Conservation (phyloP, 2,113 vertebrate genomes). For the Brachirus orientalis region DNA sequence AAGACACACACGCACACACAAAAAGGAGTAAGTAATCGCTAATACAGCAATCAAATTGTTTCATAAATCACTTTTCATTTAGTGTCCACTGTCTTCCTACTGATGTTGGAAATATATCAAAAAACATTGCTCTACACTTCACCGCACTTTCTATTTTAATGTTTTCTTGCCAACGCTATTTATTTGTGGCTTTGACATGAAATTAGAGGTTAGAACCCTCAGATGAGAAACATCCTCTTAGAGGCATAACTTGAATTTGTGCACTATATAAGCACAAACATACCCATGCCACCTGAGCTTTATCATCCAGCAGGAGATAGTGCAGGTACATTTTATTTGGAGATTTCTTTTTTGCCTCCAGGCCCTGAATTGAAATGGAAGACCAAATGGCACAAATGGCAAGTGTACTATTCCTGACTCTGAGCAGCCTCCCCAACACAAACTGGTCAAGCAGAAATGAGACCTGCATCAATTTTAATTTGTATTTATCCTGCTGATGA, state of each 20-base stretch:
- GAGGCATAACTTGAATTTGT: conserved; percentile 15
- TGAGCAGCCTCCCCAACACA: conserved; percentile 66
- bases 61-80: conserved; percentile 89
- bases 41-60: conserved; percentile 82
- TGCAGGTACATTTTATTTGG: conserved; percentile 48
- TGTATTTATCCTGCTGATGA: conserved; percentile 85
- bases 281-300: conserved; percentile 17
- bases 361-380: conserved; percentile 69
- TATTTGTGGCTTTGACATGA: conserved; percentile 19
- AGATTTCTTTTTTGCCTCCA: conserved; percentile 58
- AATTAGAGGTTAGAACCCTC: conserved; percentile 27
- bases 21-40: conserved; percentile 30
- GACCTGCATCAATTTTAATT: conserved; percentile 86
- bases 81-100: conserved; percentile 1
- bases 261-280: conserved; percentile 15
- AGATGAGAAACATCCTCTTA: conserved; percentile 29
- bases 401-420: conserved; percentile 65
- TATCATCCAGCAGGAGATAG: conserved; percentile 46
- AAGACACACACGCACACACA: conserved; percentile 15
- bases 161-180: not conserved
- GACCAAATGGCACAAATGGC: conserved; percentile 68
- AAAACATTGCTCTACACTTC: too few relatives aligned
- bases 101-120: conserved; percentile 19
- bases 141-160: too few relatives aligned
- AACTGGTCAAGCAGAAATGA: conserved; percentile 83